Evolutionary conservation across 2,113 vertebrate species (phyloP).

Genomic region (Bostrychus sinensis): DNA sequence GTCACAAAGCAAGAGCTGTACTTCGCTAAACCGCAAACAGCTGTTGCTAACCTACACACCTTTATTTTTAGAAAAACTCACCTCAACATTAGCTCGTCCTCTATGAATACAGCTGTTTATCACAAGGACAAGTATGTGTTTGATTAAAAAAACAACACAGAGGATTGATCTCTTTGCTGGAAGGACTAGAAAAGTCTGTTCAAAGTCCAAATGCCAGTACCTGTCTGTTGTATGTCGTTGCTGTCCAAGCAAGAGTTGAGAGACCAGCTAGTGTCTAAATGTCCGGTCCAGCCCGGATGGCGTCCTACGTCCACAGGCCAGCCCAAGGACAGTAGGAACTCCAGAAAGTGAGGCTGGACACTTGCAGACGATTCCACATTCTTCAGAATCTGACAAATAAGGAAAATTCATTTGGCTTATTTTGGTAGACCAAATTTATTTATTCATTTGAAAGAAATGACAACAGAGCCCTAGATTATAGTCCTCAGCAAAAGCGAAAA

Average conservation of each 20-base stretch:
- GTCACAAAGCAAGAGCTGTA: no score
- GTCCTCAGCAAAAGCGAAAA: no score
- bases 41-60: no score
- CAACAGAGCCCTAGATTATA: no score
- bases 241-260: conserved; percentile 85
- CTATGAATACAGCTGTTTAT: no score
- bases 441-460: no score
- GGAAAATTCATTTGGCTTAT: not conserved
- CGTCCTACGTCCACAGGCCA: conserved; percentile 92
- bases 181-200: conserved; percentile 17
- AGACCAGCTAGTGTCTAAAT: conserved; percentile 94
- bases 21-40: no score
- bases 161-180: no score
- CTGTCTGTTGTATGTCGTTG: conserved; percentile 80
- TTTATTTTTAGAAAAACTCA: no score
- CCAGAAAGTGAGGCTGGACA: conserved; percentile 93
- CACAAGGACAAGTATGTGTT: no score
- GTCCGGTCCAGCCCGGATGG: conserved; percentile 95
- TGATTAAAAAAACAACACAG: no score
- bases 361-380: conserved; percentile 91
- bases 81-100: no score
- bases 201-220: conserved; percentile 60
- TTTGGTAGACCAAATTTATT: not conserved
- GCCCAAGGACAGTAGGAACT: conserved; percentile 93
- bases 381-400: conserved; percentile 85